Conservation (phyloP, 2,113 vertebrate species). For the Psophia crepitans region DNA sequence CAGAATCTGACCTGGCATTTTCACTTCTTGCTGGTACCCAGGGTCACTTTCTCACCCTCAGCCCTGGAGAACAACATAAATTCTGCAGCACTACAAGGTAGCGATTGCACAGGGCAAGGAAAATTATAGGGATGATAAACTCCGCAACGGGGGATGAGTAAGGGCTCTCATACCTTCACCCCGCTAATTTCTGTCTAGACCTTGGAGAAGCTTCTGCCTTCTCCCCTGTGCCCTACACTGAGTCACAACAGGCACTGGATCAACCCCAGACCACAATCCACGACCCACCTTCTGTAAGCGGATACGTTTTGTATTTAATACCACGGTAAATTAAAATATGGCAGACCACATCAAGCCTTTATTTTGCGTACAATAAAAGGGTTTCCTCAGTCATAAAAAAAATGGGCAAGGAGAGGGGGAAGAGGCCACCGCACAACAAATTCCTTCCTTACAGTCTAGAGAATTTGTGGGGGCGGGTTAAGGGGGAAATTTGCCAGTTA, state of each 20-base stretch:
- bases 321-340: constrained; percentile 52
- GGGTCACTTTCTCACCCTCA: neutral
- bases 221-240: neutral
- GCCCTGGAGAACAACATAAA: neutral
- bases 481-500: constrained; percentile 59
- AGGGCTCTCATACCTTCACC: neutral
- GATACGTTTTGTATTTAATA: constrained; percentile 53
- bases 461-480: constrained; percentile 9
- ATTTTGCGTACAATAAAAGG: constrained; percentile 52
- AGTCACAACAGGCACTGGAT: neutral
- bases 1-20: neutral
- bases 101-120: neutral
- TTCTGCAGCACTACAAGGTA: rapidly evolving
- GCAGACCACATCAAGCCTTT: constrained; percentile 60
- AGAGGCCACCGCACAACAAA: constrained; percentile 56
- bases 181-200: neutral
- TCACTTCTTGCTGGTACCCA: neutral
- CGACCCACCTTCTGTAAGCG: constrained; percentile 13
- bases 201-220: neutral
- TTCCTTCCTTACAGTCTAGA: constrained; percentile 45
- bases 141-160: neutral
- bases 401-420: constrained; percentile 33
- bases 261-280: constrained; percentile 33
- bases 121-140: neutral
- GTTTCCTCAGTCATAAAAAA: constrained; percentile 59